Evolutionary conservation across 1,140 invertebrate species (phyloP), one percentile per base, ranked within the genome.

Genomic region (Pseudomyrmex gracilis): DNA sequence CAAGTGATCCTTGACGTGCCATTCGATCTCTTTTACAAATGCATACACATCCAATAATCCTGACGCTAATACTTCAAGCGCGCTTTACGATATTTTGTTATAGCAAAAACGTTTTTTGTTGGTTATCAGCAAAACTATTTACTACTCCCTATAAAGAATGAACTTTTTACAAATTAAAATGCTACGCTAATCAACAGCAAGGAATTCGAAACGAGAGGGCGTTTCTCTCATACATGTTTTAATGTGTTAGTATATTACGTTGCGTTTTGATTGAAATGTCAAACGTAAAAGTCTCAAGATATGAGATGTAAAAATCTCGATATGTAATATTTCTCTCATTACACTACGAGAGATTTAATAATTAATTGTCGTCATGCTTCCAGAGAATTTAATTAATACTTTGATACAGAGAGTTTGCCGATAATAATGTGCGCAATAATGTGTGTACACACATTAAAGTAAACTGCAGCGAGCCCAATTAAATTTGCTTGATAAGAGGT

Each of bases 141-240:
- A 34, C 0, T 66, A 7, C 57, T 43, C 3, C 34, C 66, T 0
- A 34, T 34, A 22, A 34, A 73, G 24, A 63, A 80, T 80, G 7
- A 20, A 3, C 7, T 17, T 13, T 13, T 0, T 13, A 66, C 8
- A 2, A 13, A 22, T 22, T 3, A 9, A 68, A 57, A 34, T 24
- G 17, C 22, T 10, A 4, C 5, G n/a, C 45, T 78, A 60, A 60
- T 60, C 55, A 43, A 22, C 12, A 8, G 70, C 55, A 7, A 49
- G 34, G 47, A 66, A 80, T 13, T 85, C 22, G 24, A 83, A 13
- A 60, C 45, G 67, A 83, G 66, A 82, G 4, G 86, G 87, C 86
- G 83, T 88, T 82, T 84, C 22, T 13, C 8, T 2, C 57, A 17
- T n/a, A 34, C 34, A 7, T 34, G 34, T 34, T 34, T 34, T 34